Percentiles rank a stretch among this genome's conserved stretches.
phyloP scores from a whole-genome alignment of 2,797 vertebrate genomes.

The Falco rusticolus region DNA sequence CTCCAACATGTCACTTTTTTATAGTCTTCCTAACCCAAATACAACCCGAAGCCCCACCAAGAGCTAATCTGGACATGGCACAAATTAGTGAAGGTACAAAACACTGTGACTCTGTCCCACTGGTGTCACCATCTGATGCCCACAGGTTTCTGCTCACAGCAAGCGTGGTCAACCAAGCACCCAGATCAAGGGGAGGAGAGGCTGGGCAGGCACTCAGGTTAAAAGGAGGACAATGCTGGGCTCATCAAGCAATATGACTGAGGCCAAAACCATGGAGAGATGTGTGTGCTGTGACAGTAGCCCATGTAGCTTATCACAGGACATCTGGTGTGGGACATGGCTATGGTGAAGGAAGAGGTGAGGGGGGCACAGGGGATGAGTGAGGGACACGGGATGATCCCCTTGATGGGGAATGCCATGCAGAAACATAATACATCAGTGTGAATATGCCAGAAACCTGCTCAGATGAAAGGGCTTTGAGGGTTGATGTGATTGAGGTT shows the following conservation, averaged over 20 bases:
- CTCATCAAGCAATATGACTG: neutral
- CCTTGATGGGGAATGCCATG: rapidly evolving
- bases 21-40: neutral
- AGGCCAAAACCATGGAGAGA: neutral
- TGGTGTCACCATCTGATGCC: neutral
- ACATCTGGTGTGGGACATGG: rapidly evolving
- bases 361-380: neutral
- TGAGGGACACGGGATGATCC: neutral
- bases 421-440: neutral
- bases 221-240: neutral
- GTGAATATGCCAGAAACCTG: neutral
- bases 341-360: neutral
- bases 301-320: neutral
- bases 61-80: neutral
- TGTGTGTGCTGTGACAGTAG: neutral
- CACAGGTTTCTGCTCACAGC: neutral
- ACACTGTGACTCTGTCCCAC: neutral
- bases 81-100: neutral
- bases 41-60: neutral
- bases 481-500: neutral
- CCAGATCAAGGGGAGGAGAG: neutral
- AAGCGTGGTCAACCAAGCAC: rapidly evolving
- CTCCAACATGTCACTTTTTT: neutral
- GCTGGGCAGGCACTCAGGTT: rapidly evolving
- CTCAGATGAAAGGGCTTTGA: neutral